Evolutionary conservation across 2,113 vertebrate species (phyloP).

Genomic region (Scophthalmus maximus): DNA sequence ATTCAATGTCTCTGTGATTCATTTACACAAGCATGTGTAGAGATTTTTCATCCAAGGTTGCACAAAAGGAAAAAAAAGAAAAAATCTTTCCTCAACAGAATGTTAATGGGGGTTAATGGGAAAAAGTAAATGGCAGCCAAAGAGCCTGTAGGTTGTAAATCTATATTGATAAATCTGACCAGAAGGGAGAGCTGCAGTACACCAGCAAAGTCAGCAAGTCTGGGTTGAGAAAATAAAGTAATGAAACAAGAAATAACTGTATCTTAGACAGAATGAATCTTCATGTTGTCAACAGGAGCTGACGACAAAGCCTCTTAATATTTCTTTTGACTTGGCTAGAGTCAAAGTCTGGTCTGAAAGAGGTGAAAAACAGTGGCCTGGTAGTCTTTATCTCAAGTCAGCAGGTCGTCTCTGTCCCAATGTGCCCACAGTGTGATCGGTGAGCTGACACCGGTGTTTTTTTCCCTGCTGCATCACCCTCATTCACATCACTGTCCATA

Average conservation of each 20-base stretch:
- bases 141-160: conserved; percentile 5
- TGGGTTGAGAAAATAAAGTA: conserved; percentile 8
- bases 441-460: conserved; percentile 73
- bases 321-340: conserved; percentile 15
- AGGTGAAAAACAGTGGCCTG: not conserved
- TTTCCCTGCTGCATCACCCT: conserved; percentile 59
- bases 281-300: conserved; percentile 9
- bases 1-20: conserved; percentile 13
- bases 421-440: conserved; percentile 59
- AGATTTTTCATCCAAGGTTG: conserved; percentile 22
- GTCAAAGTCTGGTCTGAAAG: not conserved
- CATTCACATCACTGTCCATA: conserved; percentile 67
- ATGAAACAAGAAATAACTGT: conserved; percentile 5
- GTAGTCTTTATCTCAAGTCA: conserved; percentile 52
- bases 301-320: not conserved
- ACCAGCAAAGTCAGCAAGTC: conserved; percentile 37
- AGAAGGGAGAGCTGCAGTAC: conserved; percentile 22
- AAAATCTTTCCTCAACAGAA: too few species aligned
- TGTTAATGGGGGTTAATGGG: conserved; percentile 54
- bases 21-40: not conserved
- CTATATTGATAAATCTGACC: conserved; percentile 23
- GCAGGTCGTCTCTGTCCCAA: conserved; percentile 40
- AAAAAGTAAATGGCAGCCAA: conserved; percentile 21
- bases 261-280: not conserved
- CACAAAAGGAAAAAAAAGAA: too few species aligned